Base-by-base conservation (phyloP, 2,797 vertebrate genomes). In the Enteromius treurensis region DNA sequence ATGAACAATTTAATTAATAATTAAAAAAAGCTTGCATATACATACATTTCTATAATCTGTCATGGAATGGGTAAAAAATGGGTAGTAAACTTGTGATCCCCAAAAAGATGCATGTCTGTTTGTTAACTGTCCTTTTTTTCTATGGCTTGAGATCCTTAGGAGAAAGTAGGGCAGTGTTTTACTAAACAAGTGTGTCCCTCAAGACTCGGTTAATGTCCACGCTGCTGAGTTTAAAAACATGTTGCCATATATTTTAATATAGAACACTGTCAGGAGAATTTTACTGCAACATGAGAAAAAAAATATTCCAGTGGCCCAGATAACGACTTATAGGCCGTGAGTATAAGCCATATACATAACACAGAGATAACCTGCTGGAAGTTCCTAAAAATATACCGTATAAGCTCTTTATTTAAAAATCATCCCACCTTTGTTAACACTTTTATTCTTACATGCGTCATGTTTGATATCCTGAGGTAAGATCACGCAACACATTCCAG, bases 81-180 rank as follows among this genome's bases (percentile, higher is more conserved):
- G 19, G 53, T 17, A 60, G 3, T 76, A 58, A 77, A 60, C 21
- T 9, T 37, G 29, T 71, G 42, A 49, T 71, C 23, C 58, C 15
- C 62, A 45, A 73, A 77, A 14, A 64, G 45, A 47, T 47, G 3
- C 10, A 32, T 32, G 34, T 68, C 34, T 53, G 9, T 55, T 70
- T 53, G 34, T 69, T 55, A 45, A 42, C 51, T 53, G 71, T 13
- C 42, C 17, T 58, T 53, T 65, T 42, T 81, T 37, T 11, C 37
- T 81, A 45, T 47, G 29, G 77, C 68, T 81, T 67, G n/a, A 55
- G 34, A 47, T 84, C 53, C 67, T 85, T 53, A 9, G 26, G 40
- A 51, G 51, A 84, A 87, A 86, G n/a, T 80, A 78, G 86, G 86
- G 73, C 86, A 85, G 81, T 71, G 49, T 82, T 84, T 84, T 86